phyloP scores from a whole-genome alignment of 2,888 invertebrate genomes.

The Eristalis arbustorum region DNA sequence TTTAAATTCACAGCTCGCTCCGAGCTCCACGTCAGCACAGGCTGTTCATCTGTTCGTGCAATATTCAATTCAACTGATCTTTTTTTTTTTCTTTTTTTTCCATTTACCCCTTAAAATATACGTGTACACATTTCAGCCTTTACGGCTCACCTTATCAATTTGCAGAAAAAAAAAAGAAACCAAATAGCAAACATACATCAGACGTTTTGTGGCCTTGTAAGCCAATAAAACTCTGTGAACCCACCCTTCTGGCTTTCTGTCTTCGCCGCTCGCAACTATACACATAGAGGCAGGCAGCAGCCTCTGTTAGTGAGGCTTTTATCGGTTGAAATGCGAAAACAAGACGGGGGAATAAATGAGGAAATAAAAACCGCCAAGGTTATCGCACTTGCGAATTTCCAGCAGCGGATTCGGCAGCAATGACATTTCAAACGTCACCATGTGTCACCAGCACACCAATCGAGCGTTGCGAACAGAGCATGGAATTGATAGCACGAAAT shows the following conservation, averaged over 20 bases:
- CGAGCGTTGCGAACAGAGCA: not conserved
- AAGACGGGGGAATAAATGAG: not conserved
- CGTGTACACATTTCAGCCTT: conserved; percentile 8
- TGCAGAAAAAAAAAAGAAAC: conserved; percentile 20
- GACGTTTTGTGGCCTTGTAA: conserved; percentile 30
- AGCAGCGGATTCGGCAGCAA: conserved; percentile 1
- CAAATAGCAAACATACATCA: conserved; percentile 3
- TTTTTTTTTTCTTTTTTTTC: not conserved
- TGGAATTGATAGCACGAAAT: conserved; percentile 7
- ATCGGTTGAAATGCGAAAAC: not conserved
- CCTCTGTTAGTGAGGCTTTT: conserved; percentile 7
- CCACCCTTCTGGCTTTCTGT: conserved; percentile 29
- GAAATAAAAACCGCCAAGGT: conserved; percentile 35
- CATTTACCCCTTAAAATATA: conserved; percentile 1
- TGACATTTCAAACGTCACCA: conserved; percentile 38
- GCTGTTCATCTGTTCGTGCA: not conserved
- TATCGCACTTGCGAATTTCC: conserved; percentile 25
- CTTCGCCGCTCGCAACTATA: not conserved
- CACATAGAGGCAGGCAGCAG: not conserved
- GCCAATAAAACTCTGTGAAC: conserved; percentile 45
- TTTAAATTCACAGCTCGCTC: not conserved
- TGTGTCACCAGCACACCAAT: not conserved
- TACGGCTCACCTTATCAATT: conserved; percentile 39
- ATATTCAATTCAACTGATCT: no score
- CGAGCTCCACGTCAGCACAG: conserved; percentile 3